Evolutionary conservation across 2,113 vertebrate species (phyloP).

Genomic region (Alouatta palliata): DNA sequence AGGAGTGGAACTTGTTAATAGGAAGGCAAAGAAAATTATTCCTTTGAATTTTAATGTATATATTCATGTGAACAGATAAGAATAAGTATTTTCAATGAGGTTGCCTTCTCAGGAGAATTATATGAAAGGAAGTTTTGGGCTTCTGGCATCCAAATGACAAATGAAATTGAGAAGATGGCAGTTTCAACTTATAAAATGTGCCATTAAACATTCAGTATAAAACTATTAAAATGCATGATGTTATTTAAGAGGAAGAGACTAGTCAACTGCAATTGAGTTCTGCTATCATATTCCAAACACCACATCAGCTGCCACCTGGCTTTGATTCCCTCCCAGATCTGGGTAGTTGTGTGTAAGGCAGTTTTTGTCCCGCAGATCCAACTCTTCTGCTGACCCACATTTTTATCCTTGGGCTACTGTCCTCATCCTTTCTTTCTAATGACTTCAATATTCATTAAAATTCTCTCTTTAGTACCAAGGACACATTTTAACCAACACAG

Average conservation of each 20-base stretch:
- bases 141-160: slow-evolving; percentile 54
- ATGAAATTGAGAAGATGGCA: slow-evolving; percentile 44
- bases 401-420: background rate
- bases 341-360: background rate
- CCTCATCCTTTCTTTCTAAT: slow-evolving; percentile 16
- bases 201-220: slow-evolving; percentile 57
- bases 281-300: slow-evolving; percentile 14
- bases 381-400: background rate
- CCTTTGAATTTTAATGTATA: slow-evolving; percentile 17
- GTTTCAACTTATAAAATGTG: slow-evolving; percentile 49
- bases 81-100: background rate
- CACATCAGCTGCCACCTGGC: slow-evolving; percentile 48
- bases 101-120: background rate
- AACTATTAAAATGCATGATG: slow-evolving; percentile 55
- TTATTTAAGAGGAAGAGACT: slow-evolving; percentile 55
- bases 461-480: background rate
- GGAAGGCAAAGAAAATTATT: background rate
- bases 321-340: background rate
- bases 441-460: background rate
- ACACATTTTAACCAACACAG: background rate
- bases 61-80: background rate
- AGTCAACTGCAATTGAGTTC: slow-evolving; percentile 60
- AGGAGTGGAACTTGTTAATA: background rate
- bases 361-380: background rate
- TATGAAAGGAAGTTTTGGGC: slow-evolving; percentile 42